Base-by-base conservation (phyloP, 1,140 invertebrate species). In the Eubasilissa regina region DNA sequence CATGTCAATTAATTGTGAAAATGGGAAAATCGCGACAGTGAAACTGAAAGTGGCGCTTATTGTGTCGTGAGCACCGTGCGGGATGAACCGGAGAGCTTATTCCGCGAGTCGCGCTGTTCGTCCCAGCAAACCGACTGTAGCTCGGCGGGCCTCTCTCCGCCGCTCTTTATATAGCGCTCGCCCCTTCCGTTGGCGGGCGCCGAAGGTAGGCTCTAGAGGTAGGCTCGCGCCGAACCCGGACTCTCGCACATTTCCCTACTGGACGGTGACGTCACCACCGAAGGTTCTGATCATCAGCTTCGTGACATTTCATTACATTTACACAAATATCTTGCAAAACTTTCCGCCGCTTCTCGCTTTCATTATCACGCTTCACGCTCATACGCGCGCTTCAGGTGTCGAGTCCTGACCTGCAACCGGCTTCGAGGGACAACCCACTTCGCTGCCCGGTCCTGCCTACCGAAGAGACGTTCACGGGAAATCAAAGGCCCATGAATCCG, bases 61-160 rank as follows among this genome's bases (percentile, higher is more conserved):
- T 6, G 25, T 3, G 25, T 35, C 25, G 25, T 19, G 55, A 58
- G 55, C 17, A 15, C 55, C 13, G 21, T 58, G 55, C 55, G 55
- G 53, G 55, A 21, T 58, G 17, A 15, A 21, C 55, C 55, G 55
- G 53, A 15, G 15, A 58, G 55, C 21, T 15, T 15, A 7, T 58
- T 15, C 6, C 60, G 60, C 17, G 58, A 25, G 60, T 35, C n/a
- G 13, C 25, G 13, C 25, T 43, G 13, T 1, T 35, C 4, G 19
- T 43, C 60, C 60, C 25, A 62, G 60, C 60, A 35, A 35, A n/a
- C 10, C 60, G 25, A 62, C 60, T 62, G 60, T 62, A 62, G 60
- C 60, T 21, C 60, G 60, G 60, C 60, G 60, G n/a, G 60, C 60
- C 60, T 25, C 60, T 62, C 60, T 62, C 60, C 60, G 19, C 60